phyloP scores from a whole-genome alignment of 2,113 vertebrate species.

The Gymnarchus niloticus region DNA sequence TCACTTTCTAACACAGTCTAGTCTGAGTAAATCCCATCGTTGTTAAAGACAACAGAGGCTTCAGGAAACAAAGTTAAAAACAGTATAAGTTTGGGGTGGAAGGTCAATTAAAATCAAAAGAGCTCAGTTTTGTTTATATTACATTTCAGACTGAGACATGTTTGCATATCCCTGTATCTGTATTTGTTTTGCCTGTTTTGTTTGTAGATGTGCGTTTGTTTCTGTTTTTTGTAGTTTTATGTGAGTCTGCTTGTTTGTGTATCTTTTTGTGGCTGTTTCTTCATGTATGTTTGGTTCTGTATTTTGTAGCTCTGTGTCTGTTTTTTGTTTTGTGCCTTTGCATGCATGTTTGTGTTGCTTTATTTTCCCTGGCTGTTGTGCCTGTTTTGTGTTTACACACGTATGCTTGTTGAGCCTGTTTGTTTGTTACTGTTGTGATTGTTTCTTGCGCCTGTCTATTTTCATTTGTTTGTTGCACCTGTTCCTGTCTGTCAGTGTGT shows the following conservation, averaged over 20 bases:
- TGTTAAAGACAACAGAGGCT: neutral
- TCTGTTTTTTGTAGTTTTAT: neutral
- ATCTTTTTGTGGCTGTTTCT: neutral
- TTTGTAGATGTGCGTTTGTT: neutral
- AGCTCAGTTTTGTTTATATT: neutral
- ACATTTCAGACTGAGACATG: neutral
- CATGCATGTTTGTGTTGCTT: neutral
- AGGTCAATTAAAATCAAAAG: neutral
- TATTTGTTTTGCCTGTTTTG: neutral
- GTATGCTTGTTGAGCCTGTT: neutral
- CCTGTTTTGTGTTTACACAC: slow-evolving; percentile 5
- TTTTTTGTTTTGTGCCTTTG: neutral
- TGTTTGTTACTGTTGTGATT: neutral
- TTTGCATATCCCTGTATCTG: neutral
- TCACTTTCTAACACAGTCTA: too few relatives aligned
- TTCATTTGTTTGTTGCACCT: neutral
- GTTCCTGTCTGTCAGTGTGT: neutral
- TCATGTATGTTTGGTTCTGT: neutral
- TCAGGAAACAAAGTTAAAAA: neutral
- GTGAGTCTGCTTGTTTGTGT: slow-evolving; percentile 4
- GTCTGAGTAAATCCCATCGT: neutral
- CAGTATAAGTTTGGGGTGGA: neutral
- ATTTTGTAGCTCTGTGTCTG: neutral
- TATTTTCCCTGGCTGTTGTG: neutral
- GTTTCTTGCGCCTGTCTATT: neutral